Percentiles rank a stretch among this genome's conserved stretches.
phyloP scores from a whole-genome alignment of 2,113 vertebrate genomes.

The Heterotis niloticus region DNA sequence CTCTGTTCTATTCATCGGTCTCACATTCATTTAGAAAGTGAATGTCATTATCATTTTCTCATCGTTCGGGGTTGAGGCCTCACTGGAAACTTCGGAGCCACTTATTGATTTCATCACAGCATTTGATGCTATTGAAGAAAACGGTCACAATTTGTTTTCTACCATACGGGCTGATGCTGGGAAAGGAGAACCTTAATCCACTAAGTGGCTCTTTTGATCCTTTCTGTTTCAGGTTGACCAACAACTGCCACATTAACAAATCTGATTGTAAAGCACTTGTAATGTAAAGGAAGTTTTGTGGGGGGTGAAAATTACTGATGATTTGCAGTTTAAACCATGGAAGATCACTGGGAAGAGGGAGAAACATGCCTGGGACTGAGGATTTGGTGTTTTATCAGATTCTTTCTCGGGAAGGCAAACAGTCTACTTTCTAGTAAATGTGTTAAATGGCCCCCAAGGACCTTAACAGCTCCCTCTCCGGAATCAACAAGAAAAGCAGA shows the following conservation, averaged over 20 bases:
- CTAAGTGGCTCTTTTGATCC: too few relatives aligned
- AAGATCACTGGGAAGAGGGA: slow-evolving; percentile 49
- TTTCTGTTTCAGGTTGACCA: too few relatives aligned
- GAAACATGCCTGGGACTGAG: too few relatives aligned
- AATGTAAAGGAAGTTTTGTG: slow-evolving; percentile 19
- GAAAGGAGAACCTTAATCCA: too few relatives aligned
- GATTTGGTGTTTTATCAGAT: slow-evolving; percentile 45
- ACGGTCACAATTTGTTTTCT: too few relatives aligned
- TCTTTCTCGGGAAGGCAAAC: slow-evolving; percentile 42
- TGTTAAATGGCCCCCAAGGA: slow-evolving; percentile 64
- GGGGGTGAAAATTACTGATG: slow-evolving; percentile 37
- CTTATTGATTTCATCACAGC: background rate
- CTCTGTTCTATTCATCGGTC: background rate
- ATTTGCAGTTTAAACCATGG: slow-evolving; percentile 53
- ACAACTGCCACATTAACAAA: too few relatives aligned
- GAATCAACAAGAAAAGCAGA: slow-evolving; percentile 58
- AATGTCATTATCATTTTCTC: background rate
- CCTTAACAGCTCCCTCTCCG: slow-evolving; percentile 61
- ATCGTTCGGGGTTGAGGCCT: background rate
- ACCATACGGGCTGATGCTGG: too few relatives aligned
- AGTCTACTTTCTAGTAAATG: slow-evolving; percentile 49
- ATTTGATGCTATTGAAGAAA: too few relatives aligned
- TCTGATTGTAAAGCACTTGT: slow-evolving; percentile 25
- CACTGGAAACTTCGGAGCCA: background rate
- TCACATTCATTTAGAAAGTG: background rate